phyloP scores from a whole-genome alignment of 1,140 invertebrate species.

The Hypothenemus hampei region DNA sequence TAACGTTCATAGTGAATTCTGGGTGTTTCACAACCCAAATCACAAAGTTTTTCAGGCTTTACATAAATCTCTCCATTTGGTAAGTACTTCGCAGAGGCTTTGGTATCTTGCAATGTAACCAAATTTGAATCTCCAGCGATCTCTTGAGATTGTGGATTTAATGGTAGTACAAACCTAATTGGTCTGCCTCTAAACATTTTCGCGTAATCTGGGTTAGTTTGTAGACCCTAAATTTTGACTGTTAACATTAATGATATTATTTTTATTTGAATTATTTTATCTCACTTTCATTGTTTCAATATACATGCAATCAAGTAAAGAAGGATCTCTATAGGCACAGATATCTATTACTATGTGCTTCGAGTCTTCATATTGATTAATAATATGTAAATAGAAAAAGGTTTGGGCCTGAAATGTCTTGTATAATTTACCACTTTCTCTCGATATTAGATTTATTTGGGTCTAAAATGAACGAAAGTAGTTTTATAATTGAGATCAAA shows the following conservation, averaged over 20 bases:
- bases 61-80: slow-evolving; percentile 51
- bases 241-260: no score
- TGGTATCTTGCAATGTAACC: slow-evolving; percentile 47
- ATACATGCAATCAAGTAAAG: slow-evolving; percentile 82
- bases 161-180: slow-evolving; percentile 64
- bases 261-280: no score
- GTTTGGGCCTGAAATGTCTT: slow-evolving; percentile 63
- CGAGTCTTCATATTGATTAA: slow-evolving; percentile 79
- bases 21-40: slow-evolving; percentile 79
- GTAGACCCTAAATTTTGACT: slow-evolving; percentile 64
- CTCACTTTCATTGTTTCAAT: slow-evolving; percentile 69
- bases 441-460: slow-evolving; percentile 65
- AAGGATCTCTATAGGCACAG: slow-evolving; percentile 74
- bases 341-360: slow-evolving; percentile 73
- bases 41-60: slow-evolving; percentile 61
- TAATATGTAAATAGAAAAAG: slow-evolving; percentile 84
- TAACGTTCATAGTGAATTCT: slow-evolving; percentile 67
- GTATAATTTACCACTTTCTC: slow-evolving; percentile 54
- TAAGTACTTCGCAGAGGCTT: slow-evolving; percentile 50
- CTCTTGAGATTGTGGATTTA: slow-evolving; percentile 26
- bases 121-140: slow-evolving; percentile 45
- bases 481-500: neutral
- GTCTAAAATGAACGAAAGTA: slow-evolving; percentile 53
- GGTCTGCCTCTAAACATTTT: slow-evolving; percentile 72
- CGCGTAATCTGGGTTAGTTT: slow-evolving; percentile 73